Conservation (phyloP, 1,140 invertebrate species). For the Drosophila pandora region DNA sequence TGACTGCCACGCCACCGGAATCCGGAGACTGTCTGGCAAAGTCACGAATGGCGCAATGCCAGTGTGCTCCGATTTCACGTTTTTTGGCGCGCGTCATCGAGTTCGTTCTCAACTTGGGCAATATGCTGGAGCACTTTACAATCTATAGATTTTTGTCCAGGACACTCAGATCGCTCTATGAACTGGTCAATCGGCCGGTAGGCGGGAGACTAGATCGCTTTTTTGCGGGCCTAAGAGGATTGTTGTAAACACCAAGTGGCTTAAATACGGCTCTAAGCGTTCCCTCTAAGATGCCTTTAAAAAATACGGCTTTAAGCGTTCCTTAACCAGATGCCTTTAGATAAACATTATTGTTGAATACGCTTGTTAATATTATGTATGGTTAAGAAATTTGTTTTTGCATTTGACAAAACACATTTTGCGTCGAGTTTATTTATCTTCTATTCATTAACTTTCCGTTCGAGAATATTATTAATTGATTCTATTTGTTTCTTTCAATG, state of each 20-base stretch:
- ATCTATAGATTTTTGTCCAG: constrained; percentile 75
- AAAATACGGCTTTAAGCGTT: too few species aligned
- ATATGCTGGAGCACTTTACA: constrained; percentile 75
- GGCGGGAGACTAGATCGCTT: constrained; percentile 60
- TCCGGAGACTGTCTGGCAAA: constrained; percentile 5
- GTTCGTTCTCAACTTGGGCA: constrained; percentile 72
- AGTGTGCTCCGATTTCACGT: constrained; percentile 81
- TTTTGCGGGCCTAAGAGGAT: constrained; percentile 62
- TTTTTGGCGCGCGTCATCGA: constrained; percentile 80
- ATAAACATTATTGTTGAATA: constrained; percentile 27
- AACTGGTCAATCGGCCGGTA: constrained; percentile 66
- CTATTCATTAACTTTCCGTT: constrained; percentile 51
- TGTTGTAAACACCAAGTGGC: constrained; percentile 34
- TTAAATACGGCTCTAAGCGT: not conserved
- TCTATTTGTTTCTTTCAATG: constrained; percentile 50
- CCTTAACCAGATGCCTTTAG: constrained; percentile 26
- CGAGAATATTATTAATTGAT: constrained; percentile 58
- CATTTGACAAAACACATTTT: constrained; percentile 80
- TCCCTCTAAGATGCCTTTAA: constrained; percentile 23
- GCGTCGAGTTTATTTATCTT: constrained; percentile 63
- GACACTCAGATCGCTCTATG: constrained; percentile 74
- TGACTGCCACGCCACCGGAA: constrained; percentile 4
- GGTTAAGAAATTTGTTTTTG: constrained; percentile 66
- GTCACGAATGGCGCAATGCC: constrained; percentile 54
- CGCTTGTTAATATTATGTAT: constrained; percentile 45